A percentile compares a stretch with the other conserved stretches of the same genome.
Conservation (phyloP, 2,797 vertebrate species). For the Myotis planiceps region DNA sequence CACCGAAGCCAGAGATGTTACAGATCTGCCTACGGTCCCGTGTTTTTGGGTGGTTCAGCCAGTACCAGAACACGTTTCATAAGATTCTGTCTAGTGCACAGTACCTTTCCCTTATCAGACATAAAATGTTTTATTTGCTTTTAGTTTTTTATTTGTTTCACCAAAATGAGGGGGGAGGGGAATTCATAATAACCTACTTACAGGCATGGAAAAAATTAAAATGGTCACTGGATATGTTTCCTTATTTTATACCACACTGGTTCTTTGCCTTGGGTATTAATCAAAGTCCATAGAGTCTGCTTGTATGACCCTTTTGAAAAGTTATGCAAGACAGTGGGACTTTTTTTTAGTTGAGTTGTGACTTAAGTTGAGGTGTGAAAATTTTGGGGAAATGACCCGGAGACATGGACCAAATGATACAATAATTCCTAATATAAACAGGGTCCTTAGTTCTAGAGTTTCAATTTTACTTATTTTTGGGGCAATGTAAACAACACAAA, state of each 20-base stretch:
- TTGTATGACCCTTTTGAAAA: neutral
- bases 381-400: neutral
- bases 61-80: neutral
- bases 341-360: neutral
- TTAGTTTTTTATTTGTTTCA: slow-evolving; percentile 24
- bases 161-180: neutral
- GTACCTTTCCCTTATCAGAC: neutral
- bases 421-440: neutral
- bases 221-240: neutral
- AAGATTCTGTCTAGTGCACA: neutral
- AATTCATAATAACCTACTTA: neutral
- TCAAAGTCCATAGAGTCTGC: neutral
- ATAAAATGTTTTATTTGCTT: neutral
- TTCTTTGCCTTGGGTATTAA: slow-evolving; percentile 16
- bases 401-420: neutral
- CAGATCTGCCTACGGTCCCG: neutral
- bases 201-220: neutral
- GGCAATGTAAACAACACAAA: neutral
- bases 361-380: neutral
- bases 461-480: neutral
- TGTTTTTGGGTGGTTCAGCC: neutral
- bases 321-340: neutral
- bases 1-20: neutral
- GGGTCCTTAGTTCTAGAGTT: neutral
- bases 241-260: neutral